Evolutionary conservation across 1,140 invertebrate species (phyloP).

Genomic region (Caerostris extrusa): DNA sequence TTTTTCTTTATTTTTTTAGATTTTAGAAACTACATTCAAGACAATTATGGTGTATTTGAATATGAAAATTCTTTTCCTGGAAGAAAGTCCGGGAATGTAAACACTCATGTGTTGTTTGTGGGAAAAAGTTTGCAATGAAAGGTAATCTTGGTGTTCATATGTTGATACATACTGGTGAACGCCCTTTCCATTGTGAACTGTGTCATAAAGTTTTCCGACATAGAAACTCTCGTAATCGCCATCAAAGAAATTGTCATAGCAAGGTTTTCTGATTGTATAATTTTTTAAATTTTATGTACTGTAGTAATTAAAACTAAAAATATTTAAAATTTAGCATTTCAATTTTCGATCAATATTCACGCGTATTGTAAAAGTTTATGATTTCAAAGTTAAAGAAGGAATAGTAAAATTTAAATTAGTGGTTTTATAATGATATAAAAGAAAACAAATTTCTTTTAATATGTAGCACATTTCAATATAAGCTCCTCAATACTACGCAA

Average conservation of each 20-base stretch:
- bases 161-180: constrained; percentile 74
- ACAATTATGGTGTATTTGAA: background rate
- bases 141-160: constrained; percentile 72
- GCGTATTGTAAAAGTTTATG: too few relatives aligned
- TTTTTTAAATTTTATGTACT: too few relatives aligned
- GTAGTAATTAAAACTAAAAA: too few relatives aligned
- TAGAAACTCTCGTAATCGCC: constrained; percentile 65
- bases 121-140: constrained; percentile 69
- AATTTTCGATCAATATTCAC: too few relatives aligned
- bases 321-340: too few relatives aligned
- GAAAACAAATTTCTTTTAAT: too few relatives aligned
- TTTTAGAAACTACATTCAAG: constrained; percentile 22
- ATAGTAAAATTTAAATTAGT: too few relatives aligned
- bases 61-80: background rate
- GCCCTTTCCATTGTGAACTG: constrained; percentile 55
- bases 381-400: too few relatives aligned
- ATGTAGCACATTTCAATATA: too few relatives aligned
- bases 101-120: constrained; percentile 54
- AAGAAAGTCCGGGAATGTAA: background rate
- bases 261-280: background rate
- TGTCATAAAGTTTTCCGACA: constrained; percentile 66
- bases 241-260: constrained; percentile 58
- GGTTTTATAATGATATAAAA: too few relatives aligned
- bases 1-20: background rate
- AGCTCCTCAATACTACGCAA: too few relatives aligned